Evolutionary conservation across 2,113 vertebrate species (phyloP), one percentile per base, ranked within the genome.

Genomic region (Heliornis fulica): DNA sequence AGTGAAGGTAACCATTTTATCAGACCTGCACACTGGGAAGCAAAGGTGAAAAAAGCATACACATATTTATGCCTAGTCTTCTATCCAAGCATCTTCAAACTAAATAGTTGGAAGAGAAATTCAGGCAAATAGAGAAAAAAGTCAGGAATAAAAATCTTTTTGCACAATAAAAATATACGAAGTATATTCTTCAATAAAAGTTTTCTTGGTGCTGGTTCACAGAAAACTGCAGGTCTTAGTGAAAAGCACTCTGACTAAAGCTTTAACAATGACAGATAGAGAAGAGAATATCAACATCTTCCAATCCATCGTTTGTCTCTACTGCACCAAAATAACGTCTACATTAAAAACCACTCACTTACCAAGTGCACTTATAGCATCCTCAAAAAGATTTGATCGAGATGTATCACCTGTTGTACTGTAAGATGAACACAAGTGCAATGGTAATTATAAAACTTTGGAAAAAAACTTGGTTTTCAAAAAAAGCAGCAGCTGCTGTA

Each of bases 301-400:
- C 72, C 69, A 93, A 85, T 81, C 84, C 0, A 1, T 85, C 80
- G 68, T 75, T 81, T 77, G 78, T 65, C 86, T 54, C 82, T 87
- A 63, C 92, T 89, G 66, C 82, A 94, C 23, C 64, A 85, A 92
- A 93, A 72, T 74, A 92, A 96, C 2, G 43, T 90, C 90, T 92
- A 93, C 83, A 83, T 93, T 59, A 91, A 65, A 64, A 95, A 87
- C 86, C 66, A 95, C 86, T 96, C 76, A 97, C 97, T 98, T 98
- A 99, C 99, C 99, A 96, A 99, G 98, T 94, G 98, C 99, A 97
- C 99, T 99, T 97, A 99, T 99, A 61, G 99, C 99, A 97, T 99
- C 99, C 91, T 98, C 98, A 97, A 99, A 99, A 94, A 99, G 98
- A 95, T 99, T 99, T 96, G 98, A 98, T 93, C 98, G 98, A 94